Base-by-base conservation (phyloP, 2,113 vertebrate species). In the Anser cygnoides region DNA sequence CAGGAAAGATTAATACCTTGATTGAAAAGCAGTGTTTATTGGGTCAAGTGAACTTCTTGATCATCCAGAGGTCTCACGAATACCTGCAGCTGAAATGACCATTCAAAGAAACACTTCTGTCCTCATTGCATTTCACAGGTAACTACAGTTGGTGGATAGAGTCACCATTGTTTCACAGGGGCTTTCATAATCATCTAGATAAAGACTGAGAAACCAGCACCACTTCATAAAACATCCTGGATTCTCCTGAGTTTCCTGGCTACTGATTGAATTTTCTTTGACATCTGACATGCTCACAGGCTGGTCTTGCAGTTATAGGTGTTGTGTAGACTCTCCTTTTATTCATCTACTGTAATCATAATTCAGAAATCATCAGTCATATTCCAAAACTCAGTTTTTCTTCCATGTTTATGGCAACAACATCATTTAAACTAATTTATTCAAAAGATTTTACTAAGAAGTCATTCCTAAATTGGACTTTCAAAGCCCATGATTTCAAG, bases 401-500 rank as follows among this genome's bases (percentile, higher is more conserved):
- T 72, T 43, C 49, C 21, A 29, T 26, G 44, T 57, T 54, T 66
- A 61, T 26, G 14, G 20, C 6, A 84, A 44, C 1, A 28, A 26
- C 68, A 23, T 23, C 0, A 0, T 19, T 68, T 85, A 13, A 93
- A 87, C 55, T 2, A n/a, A 2, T 20, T 3, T 17, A 11, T 39
- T 68, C 23, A 59, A 63, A 29, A 20, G 2, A 25, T 74, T 66
- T 80, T 59, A 41, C 17, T 70, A 22, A 72, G 39, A 79, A 41
- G 18, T 58, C 5, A 28, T 41, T 73, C 31, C 82, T 61, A 46
- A 68, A 44, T 31, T 68, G 21, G 3, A 14, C 20, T 66, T 86
- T 66, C 13, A 35, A 41, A 67, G 11, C 10, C 18, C 18, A 9
- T 23, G 15, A 57, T 3, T 13, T 25, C 35, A 61, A 65, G 13